A percentile compares a stretch with the other conserved stretches of the same genome.
phyloP scores from a whole-genome alignment of 2,113 vertebrate species.

The Siniperca knerii region DNA sequence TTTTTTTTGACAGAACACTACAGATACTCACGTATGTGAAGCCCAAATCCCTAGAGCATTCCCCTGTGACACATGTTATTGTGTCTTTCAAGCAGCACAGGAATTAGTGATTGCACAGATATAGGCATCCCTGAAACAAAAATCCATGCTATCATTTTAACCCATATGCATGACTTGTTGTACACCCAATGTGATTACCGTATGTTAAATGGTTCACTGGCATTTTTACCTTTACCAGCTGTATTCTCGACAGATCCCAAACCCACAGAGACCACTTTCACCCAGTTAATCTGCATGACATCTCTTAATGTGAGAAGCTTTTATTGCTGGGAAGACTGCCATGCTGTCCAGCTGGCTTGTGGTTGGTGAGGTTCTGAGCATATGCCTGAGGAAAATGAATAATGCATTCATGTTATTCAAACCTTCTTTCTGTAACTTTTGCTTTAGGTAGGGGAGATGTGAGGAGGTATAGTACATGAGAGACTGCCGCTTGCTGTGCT shows the following conservation, averaged over 20 bases:
- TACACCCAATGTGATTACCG: slow-evolving; percentile 22
- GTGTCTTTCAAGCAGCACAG: slow-evolving; percentile 25
- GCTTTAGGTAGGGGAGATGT: slow-evolving; percentile 51
- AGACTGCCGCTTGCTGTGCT: slow-evolving; percentile 40
- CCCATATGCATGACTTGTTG: neutral
- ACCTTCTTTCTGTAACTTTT: slow-evolving; percentile 58
- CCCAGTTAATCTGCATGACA: slow-evolving; percentile 78
- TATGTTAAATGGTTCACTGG: slow-evolving; percentile 34
- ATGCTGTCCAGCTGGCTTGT: slow-evolving; percentile 74
- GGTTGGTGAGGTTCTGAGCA: slow-evolving; percentile 73
- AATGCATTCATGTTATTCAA: slow-evolving; percentile 74
- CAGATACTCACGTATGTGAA: slow-evolving; percentile 19
- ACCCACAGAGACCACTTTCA: slow-evolving; percentile 76
- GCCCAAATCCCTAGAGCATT: slow-evolving; percentile 2
- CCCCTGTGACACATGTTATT: neutral
- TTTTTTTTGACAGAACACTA: slow-evolving; percentile 6
- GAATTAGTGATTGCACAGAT: slow-evolving; percentile 17
- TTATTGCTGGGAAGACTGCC: slow-evolving; percentile 72
- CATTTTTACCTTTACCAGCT: slow-evolving; percentile 49
- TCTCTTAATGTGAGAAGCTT: slow-evolving; percentile 75
- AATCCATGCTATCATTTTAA: slow-evolving; percentile 14
- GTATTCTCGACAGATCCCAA: slow-evolving; percentile 44
- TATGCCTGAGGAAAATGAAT: slow-evolving; percentile 77
- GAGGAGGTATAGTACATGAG: slow-evolving; percentile 35
- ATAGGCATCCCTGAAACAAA: slow-evolving; percentile 19